Percentiles rank a stretch among this genome's conserved stretches.
Conservation (phyloP, 2,113 vertebrate species). For the Lophius piscatorius region DNA sequence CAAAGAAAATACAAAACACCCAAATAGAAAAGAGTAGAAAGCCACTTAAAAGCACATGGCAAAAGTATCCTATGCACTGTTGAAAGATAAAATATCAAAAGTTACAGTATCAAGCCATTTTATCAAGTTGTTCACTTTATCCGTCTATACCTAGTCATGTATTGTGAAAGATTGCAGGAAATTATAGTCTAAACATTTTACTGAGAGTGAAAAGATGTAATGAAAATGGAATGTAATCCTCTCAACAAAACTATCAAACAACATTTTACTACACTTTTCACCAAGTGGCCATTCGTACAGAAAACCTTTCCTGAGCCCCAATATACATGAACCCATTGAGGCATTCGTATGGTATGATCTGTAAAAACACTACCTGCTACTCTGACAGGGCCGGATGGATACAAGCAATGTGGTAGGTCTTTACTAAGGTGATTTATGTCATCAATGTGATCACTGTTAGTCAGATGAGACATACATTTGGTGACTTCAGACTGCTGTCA, state of each 20-base stretch:
- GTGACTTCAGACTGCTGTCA: conserved; percentile 13
- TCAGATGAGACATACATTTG: conserved; percentile 19
- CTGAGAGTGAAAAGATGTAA: conserved; percentile 51
- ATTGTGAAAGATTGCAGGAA: conserved; percentile 52
- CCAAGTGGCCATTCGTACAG: conserved; percentile 48
- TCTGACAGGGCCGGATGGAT: conserved; percentile 39
- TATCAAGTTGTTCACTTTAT: conserved; percentile 71
- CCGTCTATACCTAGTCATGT: conserved; percentile 65
- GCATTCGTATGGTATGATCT: conserved; percentile 49
- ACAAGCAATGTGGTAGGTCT: conserved; percentile 27
- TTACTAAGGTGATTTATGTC: conserved; percentile 14
- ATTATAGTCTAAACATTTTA: conserved; percentile 53
- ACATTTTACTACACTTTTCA: conserved; percentile 42
- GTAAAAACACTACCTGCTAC: conserved; percentile 53
- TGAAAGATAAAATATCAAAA: conserved; percentile 76
- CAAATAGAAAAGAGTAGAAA: conserved; percentile 75
- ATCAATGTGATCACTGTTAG: conserved; percentile 10
- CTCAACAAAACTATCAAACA: conserved; percentile 39
- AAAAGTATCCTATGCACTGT: conserved; percentile 69
- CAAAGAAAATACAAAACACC: conserved; percentile 66
- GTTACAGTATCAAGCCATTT: conserved; percentile 76
- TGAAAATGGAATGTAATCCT: conserved; percentile 70
- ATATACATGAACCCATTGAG: conserved; percentile 47
- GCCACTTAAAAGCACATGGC: conserved; percentile 69
- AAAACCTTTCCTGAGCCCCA: conserved; percentile 30